Percentiles rank a stretch among this genome's conserved stretches.
These are phyloP conservation scores for Drosophila vallismaia DNA, from an alignment of 2,888 invertebrate genomes.

Conservation along the genomic window DNA sequence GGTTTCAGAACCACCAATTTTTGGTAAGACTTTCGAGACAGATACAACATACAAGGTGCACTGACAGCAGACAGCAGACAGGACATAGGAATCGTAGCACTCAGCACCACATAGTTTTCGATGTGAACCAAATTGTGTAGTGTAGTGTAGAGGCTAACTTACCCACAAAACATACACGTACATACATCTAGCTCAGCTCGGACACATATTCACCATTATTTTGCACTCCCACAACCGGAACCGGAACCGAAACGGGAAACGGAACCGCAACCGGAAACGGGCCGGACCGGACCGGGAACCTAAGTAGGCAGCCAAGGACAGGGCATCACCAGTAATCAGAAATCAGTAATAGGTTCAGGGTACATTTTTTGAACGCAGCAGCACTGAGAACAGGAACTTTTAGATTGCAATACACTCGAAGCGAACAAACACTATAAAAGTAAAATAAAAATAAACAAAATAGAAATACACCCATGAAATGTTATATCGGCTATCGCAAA, in stretches of 20 bases:
- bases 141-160: slow-evolving; percentile 50
- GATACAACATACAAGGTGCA: slow-evolving; percentile 24
- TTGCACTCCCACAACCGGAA: slow-evolving; percentile 29
- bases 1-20: slow-evolving; percentile 79
- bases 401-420: slow-evolving; percentile 40
- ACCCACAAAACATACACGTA: slow-evolving; percentile 36
- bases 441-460: slow-evolving; percentile 4
- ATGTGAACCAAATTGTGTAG: slow-evolving; percentile 50
- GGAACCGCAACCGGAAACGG: too few relatives aligned
- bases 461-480: slow-evolving; percentile 27
- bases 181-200: slow-evolving; percentile 24
- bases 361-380: slow-evolving; percentile 50
- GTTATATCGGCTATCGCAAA: slow-evolving; percentile 25
- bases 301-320: neutral
- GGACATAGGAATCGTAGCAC: slow-evolving; percentile 38
- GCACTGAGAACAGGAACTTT: slow-evolving; percentile 60
- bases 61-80: slow-evolving; percentile 17
- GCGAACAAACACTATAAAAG: slow-evolving; percentile 15
- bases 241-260: neutral
- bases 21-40: slow-evolving; percentile 69
- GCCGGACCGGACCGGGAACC: too few relatives aligned
- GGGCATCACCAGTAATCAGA: neutral
- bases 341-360: slow-evolving; percentile 10
- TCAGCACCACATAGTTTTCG: slow-evolving; percentile 60
- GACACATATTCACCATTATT: slow-evolving; percentile 31